These are phyloP conservation scores for Agrotis clavis DNA, from an alignment of 2,888 invertebrate genomes.

Conservation along the genomic window DNA sequence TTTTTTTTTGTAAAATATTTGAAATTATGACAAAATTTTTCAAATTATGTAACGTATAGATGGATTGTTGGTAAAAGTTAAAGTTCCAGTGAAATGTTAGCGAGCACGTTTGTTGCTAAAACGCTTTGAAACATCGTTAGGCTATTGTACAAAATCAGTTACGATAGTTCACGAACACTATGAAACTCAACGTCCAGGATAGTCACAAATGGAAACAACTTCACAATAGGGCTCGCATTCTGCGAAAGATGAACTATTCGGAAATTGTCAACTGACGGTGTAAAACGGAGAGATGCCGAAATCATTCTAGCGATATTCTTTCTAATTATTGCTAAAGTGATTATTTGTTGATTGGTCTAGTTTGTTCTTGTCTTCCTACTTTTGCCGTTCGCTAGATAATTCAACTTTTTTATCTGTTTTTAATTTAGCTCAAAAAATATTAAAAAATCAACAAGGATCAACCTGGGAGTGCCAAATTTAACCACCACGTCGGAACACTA, in stretches of 20 bases:
- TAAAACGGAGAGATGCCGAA: not conserved
- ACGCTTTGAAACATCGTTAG: slow-evolving; percentile 53
- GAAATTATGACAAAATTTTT: not conserved
- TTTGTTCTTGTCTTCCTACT: not conserved
- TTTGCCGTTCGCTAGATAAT: not conserved
- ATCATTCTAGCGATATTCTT: not conserved
- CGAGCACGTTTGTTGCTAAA: slow-evolving; percentile 47
- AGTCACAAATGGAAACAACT: slow-evolving; percentile 39
- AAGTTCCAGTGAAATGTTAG: slow-evolving; percentile 29
- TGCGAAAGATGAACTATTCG: slow-evolving; percentile 23
- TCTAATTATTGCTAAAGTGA: not conserved
- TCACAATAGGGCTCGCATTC: slow-evolving; percentile 10
- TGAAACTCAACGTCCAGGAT: slow-evolving; percentile 43
- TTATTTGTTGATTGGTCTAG: not conserved
- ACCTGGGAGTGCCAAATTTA: no score
- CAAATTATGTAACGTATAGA: not conserved
- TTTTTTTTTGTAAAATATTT: no score
- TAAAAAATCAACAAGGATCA: no score
- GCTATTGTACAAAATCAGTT: slow-evolving; percentile 57
- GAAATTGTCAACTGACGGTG: slow-evolving; percentile 6
- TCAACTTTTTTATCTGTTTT: no score
- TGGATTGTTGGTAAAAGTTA: slow-evolving; percentile 18
- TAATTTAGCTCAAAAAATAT: no score
- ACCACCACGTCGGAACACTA: not conserved
- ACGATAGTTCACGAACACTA: slow-evolving; percentile 48